These are phyloP conservation scores for Formica selysi DNA, from an alignment of 1,140 invertebrate genomes.

Conservation along the genomic window DNA sequence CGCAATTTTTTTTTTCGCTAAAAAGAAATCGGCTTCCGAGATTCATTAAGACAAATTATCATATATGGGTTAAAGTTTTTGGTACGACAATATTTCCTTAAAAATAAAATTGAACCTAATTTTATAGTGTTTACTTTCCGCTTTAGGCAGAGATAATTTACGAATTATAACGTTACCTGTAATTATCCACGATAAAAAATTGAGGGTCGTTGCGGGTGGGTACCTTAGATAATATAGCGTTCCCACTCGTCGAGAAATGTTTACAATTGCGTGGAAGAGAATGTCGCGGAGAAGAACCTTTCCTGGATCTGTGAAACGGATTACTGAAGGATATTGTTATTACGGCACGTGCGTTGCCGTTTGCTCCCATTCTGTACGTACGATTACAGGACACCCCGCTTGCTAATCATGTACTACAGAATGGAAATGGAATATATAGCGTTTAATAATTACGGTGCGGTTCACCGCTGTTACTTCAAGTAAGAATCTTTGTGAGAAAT, in stretches of 20 bases:
- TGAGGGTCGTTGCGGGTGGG: conserved; percentile 52
- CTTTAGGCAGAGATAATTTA: conserved; percentile 25
- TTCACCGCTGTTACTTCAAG: conserved; percentile 16
- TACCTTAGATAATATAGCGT: conserved; percentile 24
- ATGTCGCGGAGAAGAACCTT: conserved; percentile 11
- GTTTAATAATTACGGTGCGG: conserved; percentile 10
- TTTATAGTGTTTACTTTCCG: conserved; percentile 3
- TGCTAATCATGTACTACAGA: not conserved
- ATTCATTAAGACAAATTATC: not conserved
- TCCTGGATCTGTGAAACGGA: conserved; percentile 8
- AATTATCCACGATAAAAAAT: conserved; percentile 48
- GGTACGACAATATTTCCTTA: not conserved
- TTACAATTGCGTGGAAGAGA: conserved; percentile 25
- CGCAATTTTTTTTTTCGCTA: not conserved
- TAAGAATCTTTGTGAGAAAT: conserved; percentile 18
- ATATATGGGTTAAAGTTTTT: not conserved
- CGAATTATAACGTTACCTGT: conserved; percentile 46
- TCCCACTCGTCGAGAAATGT: conserved; percentile 30
- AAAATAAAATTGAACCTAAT: conserved; percentile 12
- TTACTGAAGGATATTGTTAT: conserved; percentile 17
- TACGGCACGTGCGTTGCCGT: conserved; percentile 3
- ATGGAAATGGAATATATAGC: not conserved
- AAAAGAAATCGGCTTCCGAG: not conserved
- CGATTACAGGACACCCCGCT: not conserved
- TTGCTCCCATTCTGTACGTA: not conserved